Base-by-base conservation (phyloP, 2,113 vertebrate species). In the Perognathus longimembris region DNA sequence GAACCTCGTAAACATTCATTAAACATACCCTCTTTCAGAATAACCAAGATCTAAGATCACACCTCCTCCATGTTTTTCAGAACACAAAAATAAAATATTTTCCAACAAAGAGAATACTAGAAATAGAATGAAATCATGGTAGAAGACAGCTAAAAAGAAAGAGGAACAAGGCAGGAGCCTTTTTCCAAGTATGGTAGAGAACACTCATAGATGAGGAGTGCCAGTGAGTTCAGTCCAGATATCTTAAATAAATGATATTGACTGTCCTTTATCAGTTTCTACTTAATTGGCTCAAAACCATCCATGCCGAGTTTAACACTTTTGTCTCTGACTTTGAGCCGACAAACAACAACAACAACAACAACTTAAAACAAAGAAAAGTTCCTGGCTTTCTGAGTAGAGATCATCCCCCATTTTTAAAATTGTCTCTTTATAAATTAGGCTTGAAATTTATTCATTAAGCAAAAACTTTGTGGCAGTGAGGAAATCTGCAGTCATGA, bases 71-170 rank as follows among this genome's bases (percentile, higher is more conserved):
- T 77, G 20, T 45, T 88, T 76, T 85, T 79, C 75, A 92, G 83
- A 92, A 78, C 70, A 40, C 40, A n/a, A 67, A 57, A 93, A 87
- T 45, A 89, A 89, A 88, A 36, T 83, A 34, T 50, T 79, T 91
- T 64, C 67, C 28, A 30, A 24, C 67, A 21, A 40, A 92, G 36
- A 42, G 64, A 88, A 79, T 30, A 22, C 26, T 38, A 73, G 80
- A 50, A 89, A 71, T 42, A 75, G 36, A 80, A 79, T 10, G 8
- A 30, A 42, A 34, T 38, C 79, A 59, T 64, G 18, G 76, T 70
- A 32, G 15, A n/a, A 82, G 61, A 4, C 32, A 42, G 22, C 64
- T 1, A 61, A 8, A 70, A 3, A 36, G 38, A 36, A 34, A 45
- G 34, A 34, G n/a, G 15, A 61, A 59, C 20, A 59, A n/a, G 9